Evolutionary conservation across 2,888 invertebrate species (phyloP), one percentile per base, ranked within the genome.

Genomic region (Deilephila porcellus): DNA sequence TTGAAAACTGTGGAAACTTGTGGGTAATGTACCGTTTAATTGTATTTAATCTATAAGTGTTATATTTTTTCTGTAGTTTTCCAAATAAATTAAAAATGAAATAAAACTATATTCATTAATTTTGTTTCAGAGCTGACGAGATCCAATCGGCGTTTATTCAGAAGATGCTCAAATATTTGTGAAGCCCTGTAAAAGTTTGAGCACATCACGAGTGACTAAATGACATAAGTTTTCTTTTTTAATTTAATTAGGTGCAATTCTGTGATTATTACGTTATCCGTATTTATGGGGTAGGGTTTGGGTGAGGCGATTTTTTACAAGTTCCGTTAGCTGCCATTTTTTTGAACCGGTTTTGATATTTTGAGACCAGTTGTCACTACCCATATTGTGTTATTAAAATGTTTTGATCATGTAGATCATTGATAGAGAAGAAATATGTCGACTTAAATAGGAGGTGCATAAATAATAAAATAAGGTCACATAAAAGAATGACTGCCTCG

Each of bases 101-200:
- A 25, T 25, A 32, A 32, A 5, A 0, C 32, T 32, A 32, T 70
- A 74, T 53, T 74, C 77, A 76, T 75, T 91, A 2, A 4, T 56
- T n/a, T 56, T 56, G 14, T 56, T 92, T 63, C 91, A 94, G 94
- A 80, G 94, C 94, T 59, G 93, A 93, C 74, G 88, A 92, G 83
- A 91, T 94, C 77, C 94, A 94, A 85, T 80, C 86, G 60, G 91
- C 88, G 34, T 94, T 94, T 78, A 88, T 94, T 80, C 83, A 93
- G 79, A 91, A 88, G 78, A 86, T 94, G 78, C 74, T 91, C 1
- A 86, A 83, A 72, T 82, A 67, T 52, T 17, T 67, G 20, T 53
- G 52, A n/a, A 32, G 62, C 52, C 6, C 71, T 86, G 78, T 86
- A 75, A 59, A 32, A 3, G 0, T 5, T 32, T 71, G 34, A 45